Percentiles rank a stretch among this genome's conserved stretches.
phyloP scores from a whole-genome alignment of 2,888 invertebrate species.

The Hypomecis atomaria region DNA sequence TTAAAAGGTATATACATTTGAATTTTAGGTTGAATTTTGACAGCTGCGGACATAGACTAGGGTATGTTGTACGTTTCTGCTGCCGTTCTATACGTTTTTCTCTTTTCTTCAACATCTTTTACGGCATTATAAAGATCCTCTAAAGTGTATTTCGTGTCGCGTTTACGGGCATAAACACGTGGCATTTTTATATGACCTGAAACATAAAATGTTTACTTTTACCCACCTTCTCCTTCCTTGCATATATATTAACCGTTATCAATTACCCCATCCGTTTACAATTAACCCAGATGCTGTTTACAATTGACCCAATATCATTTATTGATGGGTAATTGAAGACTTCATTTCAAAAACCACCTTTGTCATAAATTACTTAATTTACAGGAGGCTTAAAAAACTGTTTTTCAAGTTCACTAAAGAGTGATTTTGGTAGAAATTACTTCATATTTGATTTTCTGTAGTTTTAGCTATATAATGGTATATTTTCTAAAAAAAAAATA shows the following conservation, averaged over 20 bases:
- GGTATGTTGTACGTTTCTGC: conserved; percentile 15
- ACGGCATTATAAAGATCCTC: conserved; percentile 20
- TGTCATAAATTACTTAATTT: too few species aligned
- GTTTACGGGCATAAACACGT: conserved; percentile 21
- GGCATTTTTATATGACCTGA: conserved; percentile 19
- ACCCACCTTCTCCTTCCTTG: conserved; percentile 17
- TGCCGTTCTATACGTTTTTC: conserved; percentile 21
- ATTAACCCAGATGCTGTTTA: conserved; percentile 12
- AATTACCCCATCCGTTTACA: conserved; percentile 16
- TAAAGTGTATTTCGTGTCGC: conserved; percentile 18
- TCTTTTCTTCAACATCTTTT: conserved; percentile 18
- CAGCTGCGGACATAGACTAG: too few species aligned
- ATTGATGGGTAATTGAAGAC: too few species aligned
- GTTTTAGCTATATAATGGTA: too few species aligned
- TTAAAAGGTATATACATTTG: too few species aligned
- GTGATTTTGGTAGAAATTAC: too few species aligned
- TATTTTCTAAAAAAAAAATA: too few species aligned
- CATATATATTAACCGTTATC: conserved; percentile 15
- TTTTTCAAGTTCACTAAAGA: too few species aligned
- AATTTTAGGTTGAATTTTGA: too few species aligned
- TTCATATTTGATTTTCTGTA: too few species aligned
- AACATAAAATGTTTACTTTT: conserved; percentile 17
- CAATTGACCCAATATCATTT: conserved; percentile 15
- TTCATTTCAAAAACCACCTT: too few species aligned
- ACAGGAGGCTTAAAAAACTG: too few species aligned